These are phyloP conservation scores for Clupea harengus DNA, from an alignment of 2,113 vertebrate species.

Conservation along the genomic window DNA sequence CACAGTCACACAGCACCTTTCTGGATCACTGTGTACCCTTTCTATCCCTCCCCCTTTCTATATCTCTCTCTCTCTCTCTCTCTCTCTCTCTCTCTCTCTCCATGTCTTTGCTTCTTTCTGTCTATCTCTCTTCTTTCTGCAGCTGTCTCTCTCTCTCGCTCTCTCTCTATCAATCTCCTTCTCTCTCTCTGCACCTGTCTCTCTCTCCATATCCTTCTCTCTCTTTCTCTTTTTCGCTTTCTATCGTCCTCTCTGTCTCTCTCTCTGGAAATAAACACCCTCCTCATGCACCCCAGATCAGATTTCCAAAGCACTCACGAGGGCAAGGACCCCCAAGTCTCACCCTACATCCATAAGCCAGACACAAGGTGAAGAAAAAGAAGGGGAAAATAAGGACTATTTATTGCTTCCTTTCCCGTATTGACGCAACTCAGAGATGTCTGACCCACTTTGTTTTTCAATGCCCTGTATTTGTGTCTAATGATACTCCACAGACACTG, in stretches of 20 bases:
- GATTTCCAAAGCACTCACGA: neutral
- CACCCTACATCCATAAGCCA: neutral
- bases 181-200: neutral
- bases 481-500: neutral
- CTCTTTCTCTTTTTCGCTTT: neutral
- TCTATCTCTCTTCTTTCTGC: neutral
- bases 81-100: neutral
- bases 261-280: conserved; percentile 8
- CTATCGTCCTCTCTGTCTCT: neutral
- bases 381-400: neutral
- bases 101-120: neutral
- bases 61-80: neutral
- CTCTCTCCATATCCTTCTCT: conserved; percentile 22
- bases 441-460: neutral
- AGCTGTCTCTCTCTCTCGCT: neutral
- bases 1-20: neutral
- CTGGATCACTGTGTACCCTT: neutral
- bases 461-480: neutral
- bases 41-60: neutral
- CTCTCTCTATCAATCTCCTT: neutral
- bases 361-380: neutral
- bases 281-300: neutral
- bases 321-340: neutral
- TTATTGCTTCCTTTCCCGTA: neutral
- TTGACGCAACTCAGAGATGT: no score